Conservation (phyloP, 2,113 vertebrate genomes). For the Steatornis caripensis region DNA sequence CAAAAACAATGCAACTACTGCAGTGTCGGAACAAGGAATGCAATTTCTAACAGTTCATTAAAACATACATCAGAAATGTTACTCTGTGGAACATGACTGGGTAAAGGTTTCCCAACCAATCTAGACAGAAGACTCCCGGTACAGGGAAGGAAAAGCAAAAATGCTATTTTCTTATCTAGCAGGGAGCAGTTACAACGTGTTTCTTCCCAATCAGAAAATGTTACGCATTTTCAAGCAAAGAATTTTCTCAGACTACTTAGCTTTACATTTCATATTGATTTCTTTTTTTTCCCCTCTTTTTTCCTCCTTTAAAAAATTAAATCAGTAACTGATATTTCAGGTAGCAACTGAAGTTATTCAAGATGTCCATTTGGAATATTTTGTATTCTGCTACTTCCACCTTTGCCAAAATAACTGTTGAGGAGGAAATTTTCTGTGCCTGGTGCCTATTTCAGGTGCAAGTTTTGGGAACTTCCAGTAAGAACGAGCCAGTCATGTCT, state of each 20-base stretch:
- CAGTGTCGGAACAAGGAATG: background rate
- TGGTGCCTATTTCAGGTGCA: background rate
- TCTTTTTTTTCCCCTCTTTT: no score
- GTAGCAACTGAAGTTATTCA: background rate
- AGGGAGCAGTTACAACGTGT: background rate
- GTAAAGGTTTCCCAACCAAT: background rate
- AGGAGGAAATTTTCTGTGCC: background rate
- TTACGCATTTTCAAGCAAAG: background rate
- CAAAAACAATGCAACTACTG: background rate
- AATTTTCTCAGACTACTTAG: background rate
- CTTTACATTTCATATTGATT: background rate
- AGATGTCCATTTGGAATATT: background rate
- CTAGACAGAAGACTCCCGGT: background rate
- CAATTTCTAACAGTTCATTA: background rate
- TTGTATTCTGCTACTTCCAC: background rate
- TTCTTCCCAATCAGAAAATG: constrained; percentile 10
- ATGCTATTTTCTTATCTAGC: background rate
- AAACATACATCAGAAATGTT: background rate
- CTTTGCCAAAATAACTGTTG: background rate
- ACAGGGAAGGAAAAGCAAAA: background rate
- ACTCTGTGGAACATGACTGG: background rate
- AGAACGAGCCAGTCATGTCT: background rate
- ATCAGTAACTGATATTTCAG: background rate
- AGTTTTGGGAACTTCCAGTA: background rate
- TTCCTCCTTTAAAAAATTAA: background rate